Conservation (phyloP, 2,888 invertebrate species). For the Acleris emargana region DNA sequence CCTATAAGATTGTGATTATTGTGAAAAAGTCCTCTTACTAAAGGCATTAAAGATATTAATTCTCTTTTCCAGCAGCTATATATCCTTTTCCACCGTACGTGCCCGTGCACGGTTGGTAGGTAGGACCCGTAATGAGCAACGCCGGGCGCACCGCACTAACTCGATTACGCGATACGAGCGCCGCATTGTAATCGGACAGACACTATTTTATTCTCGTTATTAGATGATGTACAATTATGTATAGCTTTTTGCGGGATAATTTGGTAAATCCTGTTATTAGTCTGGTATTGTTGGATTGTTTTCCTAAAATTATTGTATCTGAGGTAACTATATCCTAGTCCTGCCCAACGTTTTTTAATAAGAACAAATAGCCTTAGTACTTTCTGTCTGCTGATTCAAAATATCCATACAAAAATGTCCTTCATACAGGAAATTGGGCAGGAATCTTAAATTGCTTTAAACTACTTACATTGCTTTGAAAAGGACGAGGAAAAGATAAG, state of each 20-base stretch:
- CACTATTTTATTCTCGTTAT: conserved; percentile 73
- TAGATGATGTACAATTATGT: conserved; percentile 56
- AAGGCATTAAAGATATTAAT: neutral
- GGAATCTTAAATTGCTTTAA: too few species aligned
- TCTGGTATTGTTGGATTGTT: neutral
- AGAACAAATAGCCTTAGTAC: too few species aligned
- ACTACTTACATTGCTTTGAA: too few species aligned
- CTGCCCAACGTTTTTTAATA: too few species aligned
- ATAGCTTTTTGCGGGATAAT: conserved; percentile 17
- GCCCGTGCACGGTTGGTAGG: conserved; percentile 31
- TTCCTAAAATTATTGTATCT: too few species aligned
- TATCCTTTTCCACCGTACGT: conserved; percentile 27
- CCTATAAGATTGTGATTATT: neutral
- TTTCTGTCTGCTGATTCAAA: too few species aligned
- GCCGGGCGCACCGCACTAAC: conserved; percentile 70
- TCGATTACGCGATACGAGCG: conserved; percentile 75
- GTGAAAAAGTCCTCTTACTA: neutral
- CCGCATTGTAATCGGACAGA: conserved; percentile 71
- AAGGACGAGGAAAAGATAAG: too few species aligned
- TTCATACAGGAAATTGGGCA: too few species aligned
- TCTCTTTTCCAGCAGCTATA: conserved; percentile 9
- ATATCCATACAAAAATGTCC: too few species aligned
- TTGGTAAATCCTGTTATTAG: neutral
- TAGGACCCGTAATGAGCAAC: conserved; percentile 45
- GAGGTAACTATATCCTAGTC: too few species aligned